These are phyloP conservation scores for Buathra laborator DNA, from an alignment of 2,888 invertebrate genomes.

Conservation along the genomic window DNA sequence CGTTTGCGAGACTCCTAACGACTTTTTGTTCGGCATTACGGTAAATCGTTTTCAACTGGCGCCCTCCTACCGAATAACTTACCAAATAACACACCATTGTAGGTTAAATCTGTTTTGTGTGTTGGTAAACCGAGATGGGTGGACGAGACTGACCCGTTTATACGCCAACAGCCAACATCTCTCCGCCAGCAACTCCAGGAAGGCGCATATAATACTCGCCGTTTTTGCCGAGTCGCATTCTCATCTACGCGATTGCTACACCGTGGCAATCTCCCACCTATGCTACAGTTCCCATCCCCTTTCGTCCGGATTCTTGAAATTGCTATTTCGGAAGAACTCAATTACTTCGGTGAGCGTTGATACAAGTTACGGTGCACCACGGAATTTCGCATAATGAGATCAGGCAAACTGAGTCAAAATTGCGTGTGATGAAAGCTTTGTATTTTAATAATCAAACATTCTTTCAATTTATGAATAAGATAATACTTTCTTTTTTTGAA, in stretches of 20 bases:
- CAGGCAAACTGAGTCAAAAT: constrained; percentile 10
- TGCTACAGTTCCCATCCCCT: constrained; percentile 1
- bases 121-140: constrained; percentile 20
- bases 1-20: not conserved
- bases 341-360: constrained; percentile 62
- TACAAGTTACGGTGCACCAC: constrained; percentile 59
- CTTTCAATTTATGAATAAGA: not conserved
- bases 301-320: constrained; percentile 54
- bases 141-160: constrained; percentile 37
- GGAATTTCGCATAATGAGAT: constrained; percentile 48
- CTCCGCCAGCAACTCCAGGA: constrained; percentile 18
- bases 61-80: constrained; percentile 2
- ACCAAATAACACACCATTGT: not conserved
- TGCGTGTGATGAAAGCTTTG: constrained; percentile 37
- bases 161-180: not conserved
- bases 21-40: constrained; percentile 29
- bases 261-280: constrained; percentile 44
- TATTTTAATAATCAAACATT: not conserved
- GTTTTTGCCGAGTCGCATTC: constrained; percentile 70
- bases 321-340: constrained; percentile 69
- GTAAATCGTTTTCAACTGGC: constrained; percentile 21
- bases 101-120: not conserved
- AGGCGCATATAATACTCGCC: constrained; percentile 50
- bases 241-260: constrained; percentile 71
- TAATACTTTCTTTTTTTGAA: not conserved